These are phyloP conservation scores for Mesembrinibis cayennensis DNA, from an alignment of 2,113 vertebrate genomes.

Conservation along the genomic window DNA sequence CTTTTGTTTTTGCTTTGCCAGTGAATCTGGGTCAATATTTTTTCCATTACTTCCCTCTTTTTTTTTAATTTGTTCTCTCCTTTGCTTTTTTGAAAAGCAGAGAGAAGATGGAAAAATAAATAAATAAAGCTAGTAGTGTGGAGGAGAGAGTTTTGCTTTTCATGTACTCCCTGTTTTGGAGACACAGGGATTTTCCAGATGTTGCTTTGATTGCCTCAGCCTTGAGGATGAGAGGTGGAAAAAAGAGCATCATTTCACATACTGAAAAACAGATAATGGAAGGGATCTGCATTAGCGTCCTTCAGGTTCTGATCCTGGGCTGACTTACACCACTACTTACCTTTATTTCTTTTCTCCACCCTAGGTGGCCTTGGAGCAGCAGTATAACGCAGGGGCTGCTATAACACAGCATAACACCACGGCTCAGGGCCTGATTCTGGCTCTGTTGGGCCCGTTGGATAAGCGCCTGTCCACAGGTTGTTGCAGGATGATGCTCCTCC, in stretches of 20 bases:
- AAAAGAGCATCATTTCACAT: not conserved
- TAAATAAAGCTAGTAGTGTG: fast-evolving
- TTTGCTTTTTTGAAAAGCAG: not conserved
- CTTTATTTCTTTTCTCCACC: not conserved
- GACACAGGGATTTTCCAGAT: not conserved
- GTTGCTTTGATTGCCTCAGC: not conserved
- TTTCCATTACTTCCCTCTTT: not conserved
- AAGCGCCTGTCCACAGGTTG: not conserved
- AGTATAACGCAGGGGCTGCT: not conserved
- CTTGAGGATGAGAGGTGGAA: not conserved
- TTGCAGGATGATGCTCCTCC: not conserved
- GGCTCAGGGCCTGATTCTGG: not conserved
- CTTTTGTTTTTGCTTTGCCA: not conserved
- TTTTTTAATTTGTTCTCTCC: not conserved
- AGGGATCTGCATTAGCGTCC: not conserved
- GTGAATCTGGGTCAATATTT: not conserved
- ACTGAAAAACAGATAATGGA: not conserved
- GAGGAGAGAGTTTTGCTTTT: not conserved
- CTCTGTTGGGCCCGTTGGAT: not conserved
- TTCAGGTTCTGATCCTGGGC: not conserved
- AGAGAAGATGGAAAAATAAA: not conserved
- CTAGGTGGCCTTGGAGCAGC: not conserved
- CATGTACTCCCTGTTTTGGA: not conserved
- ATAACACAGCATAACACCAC: fast-evolving
- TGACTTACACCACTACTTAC: not conserved